These are phyloP conservation scores for Montipora efflorescens DNA, from an alignment of 64 coral and sea anemone genomes.

Conservation along the genomic window DNA sequence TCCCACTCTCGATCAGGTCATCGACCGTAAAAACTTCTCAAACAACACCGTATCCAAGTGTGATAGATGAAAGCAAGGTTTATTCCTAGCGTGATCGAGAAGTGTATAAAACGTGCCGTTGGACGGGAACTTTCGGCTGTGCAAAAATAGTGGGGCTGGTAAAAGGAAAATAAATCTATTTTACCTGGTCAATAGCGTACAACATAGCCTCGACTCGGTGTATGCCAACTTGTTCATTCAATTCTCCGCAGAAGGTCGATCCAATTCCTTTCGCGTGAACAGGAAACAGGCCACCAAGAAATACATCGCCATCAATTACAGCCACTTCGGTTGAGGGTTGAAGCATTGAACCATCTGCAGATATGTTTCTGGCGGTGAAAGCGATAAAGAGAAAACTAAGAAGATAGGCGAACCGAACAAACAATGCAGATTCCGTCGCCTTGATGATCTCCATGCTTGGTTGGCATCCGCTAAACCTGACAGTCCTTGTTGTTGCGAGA, in stretches of 20 bases:
- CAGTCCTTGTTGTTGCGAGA: neutral
- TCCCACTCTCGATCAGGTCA: too few species aligned
- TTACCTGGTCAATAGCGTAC: conserved; percentile 85
- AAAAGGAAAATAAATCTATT: neutral
- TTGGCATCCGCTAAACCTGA: neutral
- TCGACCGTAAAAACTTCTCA: too few species aligned
- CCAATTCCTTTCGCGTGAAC: conserved; percentile 52
- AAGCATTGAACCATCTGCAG: neutral
- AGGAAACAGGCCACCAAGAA: conserved; percentile 79
- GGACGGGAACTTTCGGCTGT: neutral
- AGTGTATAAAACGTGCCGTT: neutral
- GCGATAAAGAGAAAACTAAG: neutral
- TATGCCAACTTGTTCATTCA: conserved; percentile 92
- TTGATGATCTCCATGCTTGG: neutral
- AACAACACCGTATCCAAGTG: too few species aligned
- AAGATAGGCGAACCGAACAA: neutral
- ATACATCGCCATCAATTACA: conserved; percentile 55
- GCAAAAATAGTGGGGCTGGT: neutral
- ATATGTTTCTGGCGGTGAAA: neutral
- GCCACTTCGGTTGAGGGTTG: conserved; percentile 5
- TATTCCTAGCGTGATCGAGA: too few species aligned
- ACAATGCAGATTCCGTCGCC: neutral
- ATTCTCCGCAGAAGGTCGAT: conserved; percentile 33
- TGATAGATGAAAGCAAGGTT: too few species aligned
- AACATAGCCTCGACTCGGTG: conserved; percentile 95